Conservation (phyloP, 2,888 invertebrate species). For the Iselma pallidipennis region DNA sequence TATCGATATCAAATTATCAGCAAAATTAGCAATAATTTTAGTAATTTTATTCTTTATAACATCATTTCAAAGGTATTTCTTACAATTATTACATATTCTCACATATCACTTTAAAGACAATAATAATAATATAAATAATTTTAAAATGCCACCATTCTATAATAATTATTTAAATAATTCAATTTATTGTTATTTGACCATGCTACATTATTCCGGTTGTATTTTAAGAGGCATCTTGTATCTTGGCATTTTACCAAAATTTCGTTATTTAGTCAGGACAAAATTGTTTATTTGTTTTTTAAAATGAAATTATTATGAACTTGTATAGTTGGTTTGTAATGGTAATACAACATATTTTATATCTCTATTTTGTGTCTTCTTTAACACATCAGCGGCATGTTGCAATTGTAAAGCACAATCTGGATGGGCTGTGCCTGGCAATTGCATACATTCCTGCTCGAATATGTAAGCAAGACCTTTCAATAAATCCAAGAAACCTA, state of each 20-base stretch:
- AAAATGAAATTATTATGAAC: constrained; percentile 34
- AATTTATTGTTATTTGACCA: constrained; percentile 38
- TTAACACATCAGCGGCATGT: constrained; percentile 81
- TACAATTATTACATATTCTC: constrained; percentile 41
- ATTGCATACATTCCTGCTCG: constrained; percentile 83
- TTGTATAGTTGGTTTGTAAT: constrained; percentile 52
- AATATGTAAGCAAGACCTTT: constrained; percentile 84
- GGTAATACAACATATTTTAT: constrained; percentile 53
- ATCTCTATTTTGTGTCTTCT: constrained; percentile 67
- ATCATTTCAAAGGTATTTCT: constrained; percentile 46
- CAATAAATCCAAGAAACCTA: constrained; percentile 88
- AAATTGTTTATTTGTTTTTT: constrained; percentile 36
- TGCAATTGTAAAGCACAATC: constrained; percentile 89
- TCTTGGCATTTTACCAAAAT: constrained; percentile 40
- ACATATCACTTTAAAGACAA: constrained; percentile 23
- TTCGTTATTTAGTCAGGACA: constrained; percentile 32
- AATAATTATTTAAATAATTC: constrained; percentile 37
- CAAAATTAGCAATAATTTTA: constrained; percentile 45
- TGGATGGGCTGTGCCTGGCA: constrained; percentile 78
- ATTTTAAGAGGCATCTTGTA: constrained; percentile 39
- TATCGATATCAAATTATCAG: constrained; percentile 39
- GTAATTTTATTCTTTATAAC: constrained; percentile 43
- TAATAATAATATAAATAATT: constrained; percentile 34
- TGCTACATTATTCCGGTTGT: constrained; percentile 46
- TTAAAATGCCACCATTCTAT: constrained; percentile 47